These are phyloP conservation scores for Ptychochromis oligacanthus DNA, from an alignment of 2,113 vertebrate genomes.

Conservation along the genomic window DNA sequence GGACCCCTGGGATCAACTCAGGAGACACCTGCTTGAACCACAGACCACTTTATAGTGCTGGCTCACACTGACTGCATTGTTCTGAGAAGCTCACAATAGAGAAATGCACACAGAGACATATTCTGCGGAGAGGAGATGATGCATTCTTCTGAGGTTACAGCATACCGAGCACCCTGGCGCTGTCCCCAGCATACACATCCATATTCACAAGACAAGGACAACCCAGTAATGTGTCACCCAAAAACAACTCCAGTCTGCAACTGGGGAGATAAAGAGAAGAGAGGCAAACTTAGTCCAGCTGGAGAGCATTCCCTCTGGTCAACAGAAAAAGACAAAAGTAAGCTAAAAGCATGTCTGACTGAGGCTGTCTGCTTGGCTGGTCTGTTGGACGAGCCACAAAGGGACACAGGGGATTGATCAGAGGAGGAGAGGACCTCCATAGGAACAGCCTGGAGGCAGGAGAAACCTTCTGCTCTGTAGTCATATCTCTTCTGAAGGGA, in stretches of 20 bases:
- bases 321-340: slow-evolving; percentile 64
- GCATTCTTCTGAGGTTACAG: slow-evolving; percentile 67
- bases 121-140: slow-evolving; percentile 36
- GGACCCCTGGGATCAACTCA: slow-evolving; percentile 45
- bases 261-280: slow-evolving; percentile 63
- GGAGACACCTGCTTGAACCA: slow-evolving; percentile 66
- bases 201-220: slow-evolving; percentile 47
- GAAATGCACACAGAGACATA: slow-evolving; percentile 22
- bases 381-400: slow-evolving; percentile 73
- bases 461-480: slow-evolving; percentile 57
- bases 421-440: slow-evolving; percentile 58
- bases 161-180: slow-evolving; percentile 30
- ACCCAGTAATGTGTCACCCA: slow-evolving; percentile 48
- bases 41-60: slow-evolving; percentile 45
- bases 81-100: slow-evolving; percentile 48
- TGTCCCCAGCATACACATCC: slow-evolving; percentile 36
- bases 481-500: slow-evolving; percentile 52
- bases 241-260: slow-evolving; percentile 62
- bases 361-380: slow-evolving; percentile 58
- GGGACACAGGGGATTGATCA: slow-evolving; percentile 59
- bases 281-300: slow-evolving; percentile 69
- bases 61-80: slow-evolving; percentile 60
- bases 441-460: slow-evolving; percentile 62
- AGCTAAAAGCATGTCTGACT: slow-evolving; percentile 66
- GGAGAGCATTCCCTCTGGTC: slow-evolving; percentile 63